Evolutionary conservation across 2,113 vertebrate genomes (phyloP).

Genomic region (Callaeas wilsoni): DNA sequence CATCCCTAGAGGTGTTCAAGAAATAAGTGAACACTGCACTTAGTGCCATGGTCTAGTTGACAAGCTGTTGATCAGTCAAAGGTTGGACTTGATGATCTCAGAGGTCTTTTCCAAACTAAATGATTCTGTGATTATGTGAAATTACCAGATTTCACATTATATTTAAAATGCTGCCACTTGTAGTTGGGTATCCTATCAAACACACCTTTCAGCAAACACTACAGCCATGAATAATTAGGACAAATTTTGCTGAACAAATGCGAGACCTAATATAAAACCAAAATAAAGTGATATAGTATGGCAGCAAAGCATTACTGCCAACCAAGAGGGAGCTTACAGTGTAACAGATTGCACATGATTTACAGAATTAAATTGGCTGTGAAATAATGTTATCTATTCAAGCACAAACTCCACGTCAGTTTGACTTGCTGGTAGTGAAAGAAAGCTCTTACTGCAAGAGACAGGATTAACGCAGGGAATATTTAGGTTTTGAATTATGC

Average conservation of each 20-base stretch:
- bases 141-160: not conserved
- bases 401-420: slow-evolving; percentile 12
- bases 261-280: not conserved
- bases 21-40: not conserved
- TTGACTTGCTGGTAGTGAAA: not conserved
- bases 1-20: not conserved
- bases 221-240: slow-evolving; percentile 1
- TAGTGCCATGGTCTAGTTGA: not conserved
- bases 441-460: not conserved
- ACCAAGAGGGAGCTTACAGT: not conserved
- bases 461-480: not conserved
- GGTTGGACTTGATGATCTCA: not conserved
- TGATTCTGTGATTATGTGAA: not conserved
- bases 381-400: slow-evolving; percentile 53
- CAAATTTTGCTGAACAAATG: not conserved
- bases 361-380: slow-evolving; percentile 53
- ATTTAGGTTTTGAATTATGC: not conserved
- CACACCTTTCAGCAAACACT: not conserved
- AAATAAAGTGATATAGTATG: not conserved
- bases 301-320: not conserved
- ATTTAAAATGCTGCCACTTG: not conserved
- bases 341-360: slow-evolving; percentile 20
- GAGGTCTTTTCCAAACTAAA: not conserved
- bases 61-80: not conserved
- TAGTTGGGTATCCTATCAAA: not conserved